These are phyloP conservation scores for Urocolius indicus DNA, from an alignment of 2,113 vertebrate species.

Conservation along the genomic window DNA sequence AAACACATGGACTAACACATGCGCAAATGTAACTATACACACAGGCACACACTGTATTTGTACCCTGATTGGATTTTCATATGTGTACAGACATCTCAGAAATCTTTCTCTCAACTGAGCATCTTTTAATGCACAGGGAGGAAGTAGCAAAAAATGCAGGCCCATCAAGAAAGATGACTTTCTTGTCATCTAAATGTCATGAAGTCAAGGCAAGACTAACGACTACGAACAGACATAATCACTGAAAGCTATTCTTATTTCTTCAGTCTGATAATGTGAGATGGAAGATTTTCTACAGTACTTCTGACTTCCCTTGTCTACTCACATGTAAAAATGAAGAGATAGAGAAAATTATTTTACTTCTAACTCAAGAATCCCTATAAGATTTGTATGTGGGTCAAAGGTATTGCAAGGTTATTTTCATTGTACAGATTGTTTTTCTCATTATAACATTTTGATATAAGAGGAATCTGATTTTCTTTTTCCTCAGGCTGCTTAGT, in stretches of 20 bases:
- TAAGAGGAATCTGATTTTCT: background rate
- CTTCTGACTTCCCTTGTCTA: background rate
- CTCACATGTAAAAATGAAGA: background rate
- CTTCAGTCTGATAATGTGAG: background rate
- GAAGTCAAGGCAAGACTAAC: background rate
- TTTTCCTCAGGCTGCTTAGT: background rate
- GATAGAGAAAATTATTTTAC: background rate
- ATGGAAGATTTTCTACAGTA: background rate
- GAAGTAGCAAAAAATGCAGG: background rate
- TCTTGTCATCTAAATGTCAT: background rate
- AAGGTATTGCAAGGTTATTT: background rate
- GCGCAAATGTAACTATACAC: background rate
- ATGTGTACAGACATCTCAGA: background rate
- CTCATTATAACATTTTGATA: background rate
- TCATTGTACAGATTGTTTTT: background rate
- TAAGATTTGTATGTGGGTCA: background rate
- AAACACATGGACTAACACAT: background rate
- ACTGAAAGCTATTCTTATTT: background rate
- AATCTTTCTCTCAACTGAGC: background rate
- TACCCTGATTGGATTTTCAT: background rate
- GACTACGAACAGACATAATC: background rate
- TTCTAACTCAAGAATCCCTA: background rate
- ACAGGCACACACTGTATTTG: background rate
- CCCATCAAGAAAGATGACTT: background rate
- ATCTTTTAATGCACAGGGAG: background rate